Evolutionary conservation across 30 jellyfish, hydroid and myxozoan species (phyloP).

Genomic region (Turritopsis rubra): DNA sequence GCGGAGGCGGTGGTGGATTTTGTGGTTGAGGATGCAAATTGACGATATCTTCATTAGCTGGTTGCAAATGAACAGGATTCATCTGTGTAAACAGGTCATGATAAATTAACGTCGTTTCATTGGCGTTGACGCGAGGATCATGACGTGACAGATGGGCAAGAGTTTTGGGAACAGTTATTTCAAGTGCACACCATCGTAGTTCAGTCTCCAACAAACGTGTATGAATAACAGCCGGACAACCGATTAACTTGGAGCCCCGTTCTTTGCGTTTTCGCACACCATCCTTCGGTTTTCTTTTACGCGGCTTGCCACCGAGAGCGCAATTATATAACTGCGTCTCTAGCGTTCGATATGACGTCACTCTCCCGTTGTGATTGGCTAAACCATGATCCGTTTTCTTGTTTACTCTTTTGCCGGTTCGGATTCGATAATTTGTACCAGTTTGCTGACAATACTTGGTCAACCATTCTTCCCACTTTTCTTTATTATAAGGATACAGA

Average conservation of each 20-base stretch:
- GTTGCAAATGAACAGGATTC: conserved; percentile 2
- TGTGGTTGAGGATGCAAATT: background rate
- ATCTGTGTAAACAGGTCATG: conserved; percentile 29
- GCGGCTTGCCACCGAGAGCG: conserved; percentile 97
- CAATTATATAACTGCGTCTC: conserved; percentile 96
- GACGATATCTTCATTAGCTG: conserved; percentile 11
- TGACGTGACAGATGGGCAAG: conserved; percentile 92
- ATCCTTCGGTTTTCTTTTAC: conserved; percentile 75
- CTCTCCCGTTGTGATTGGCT: conserved; percentile 96
- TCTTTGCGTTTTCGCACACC: conserved; percentile 81
- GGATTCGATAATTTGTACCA: conserved; percentile 78
- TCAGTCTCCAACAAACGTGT: conserved; percentile 93
- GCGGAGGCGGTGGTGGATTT: background rate
- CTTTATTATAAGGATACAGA: conserved; percentile 76
- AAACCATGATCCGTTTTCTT: conserved; percentile 88
- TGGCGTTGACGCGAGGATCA: conserved; percentile 60
- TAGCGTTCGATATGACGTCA: conserved; percentile 77
- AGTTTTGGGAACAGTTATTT: conserved; percentile 86
- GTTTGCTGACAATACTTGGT: conserved; percentile 75
- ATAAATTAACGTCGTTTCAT: conserved; percentile 33
- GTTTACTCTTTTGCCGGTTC: conserved; percentile 96
- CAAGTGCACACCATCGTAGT: conserved; percentile 86
- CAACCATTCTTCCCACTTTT: conserved; percentile 91
- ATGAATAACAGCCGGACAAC: conserved; percentile 96
- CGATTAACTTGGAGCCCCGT: conserved; percentile 94